Base-by-base conservation (phyloP, 2,888 invertebrate genomes). In the Microctonus aethiopoides region DNA sequence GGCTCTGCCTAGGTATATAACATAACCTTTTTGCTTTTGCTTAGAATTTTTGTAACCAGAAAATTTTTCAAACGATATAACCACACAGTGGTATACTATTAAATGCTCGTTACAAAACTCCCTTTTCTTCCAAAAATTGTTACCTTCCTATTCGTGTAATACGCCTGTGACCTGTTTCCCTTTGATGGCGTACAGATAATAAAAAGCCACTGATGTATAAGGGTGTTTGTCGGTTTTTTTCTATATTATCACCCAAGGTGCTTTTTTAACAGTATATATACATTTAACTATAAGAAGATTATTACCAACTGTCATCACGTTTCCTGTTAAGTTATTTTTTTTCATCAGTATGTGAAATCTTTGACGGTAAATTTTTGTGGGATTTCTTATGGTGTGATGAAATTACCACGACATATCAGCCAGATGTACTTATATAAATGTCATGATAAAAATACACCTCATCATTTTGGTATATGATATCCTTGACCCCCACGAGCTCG, bases 111-210 rank as follows among this genome's bases (percentile, higher is more conserved):
- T 26, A 26, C 54, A 26, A 26, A n/a, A 54, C 54, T 46, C 46
- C 16, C 46, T 7, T 3, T 46, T 16, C 16, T 46, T 46, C 7
- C 16, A 60, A 24, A 52, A 67, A 46, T 67, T 62, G 11, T 56
- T n/a, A n/a, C 16, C 24, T n/a, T 1, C 0, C 22, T 36, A 26
- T 26, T 6, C 39, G n/a, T 54, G 26, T 11, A 24, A 34, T 6
- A 54, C 54, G 39, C 62, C 56, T 62, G 62, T 68, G 68, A 62
- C 68, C 52, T 60, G 52, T 67, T 51, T 41, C 34, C 57, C 57
- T 34, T 57, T 24, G 36, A 39, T 68, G 54, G n/a, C 68, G 66
- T 66, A 57, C 57, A 46, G 57, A 46, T 59, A 68, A 68, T 68
- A 41, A 68, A 46, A 63, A 56, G 56, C 54, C 41, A 34, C 56